Conservation (phyloP, 2,888 invertebrate species). For the Megalurothrips usitatus region DNA sequence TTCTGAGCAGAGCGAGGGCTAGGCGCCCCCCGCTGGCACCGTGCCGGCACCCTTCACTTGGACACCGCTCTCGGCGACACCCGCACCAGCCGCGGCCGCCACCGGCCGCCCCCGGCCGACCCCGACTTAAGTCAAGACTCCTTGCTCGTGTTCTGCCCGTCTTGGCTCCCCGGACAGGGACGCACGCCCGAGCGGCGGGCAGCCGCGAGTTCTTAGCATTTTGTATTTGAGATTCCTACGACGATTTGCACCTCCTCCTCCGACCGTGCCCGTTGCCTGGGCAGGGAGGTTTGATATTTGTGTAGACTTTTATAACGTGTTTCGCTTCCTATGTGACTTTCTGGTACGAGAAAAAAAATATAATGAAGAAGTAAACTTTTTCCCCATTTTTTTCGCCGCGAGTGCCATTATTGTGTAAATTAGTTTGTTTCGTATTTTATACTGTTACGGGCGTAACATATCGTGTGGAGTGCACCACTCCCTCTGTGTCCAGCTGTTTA, state of each 20-base stretch:
- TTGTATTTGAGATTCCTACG: background rate
- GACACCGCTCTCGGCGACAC: background rate
- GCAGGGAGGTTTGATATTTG: background rate
- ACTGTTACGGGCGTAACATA: background rate
- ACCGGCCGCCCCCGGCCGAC: background rate
- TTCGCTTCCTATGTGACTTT: background rate
- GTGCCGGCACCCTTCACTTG: background rate
- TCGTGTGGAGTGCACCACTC: no score
- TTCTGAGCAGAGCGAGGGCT: conserved; percentile 6
- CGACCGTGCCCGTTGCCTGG: background rate
- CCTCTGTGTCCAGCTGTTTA: no score
- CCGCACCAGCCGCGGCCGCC: background rate
- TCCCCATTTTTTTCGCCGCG: background rate
- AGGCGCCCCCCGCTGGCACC: background rate
- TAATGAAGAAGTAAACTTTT: background rate
- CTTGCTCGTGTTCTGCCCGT: background rate
- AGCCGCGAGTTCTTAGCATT: background rate
- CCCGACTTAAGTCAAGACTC: background rate
- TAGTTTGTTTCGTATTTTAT: background rate
- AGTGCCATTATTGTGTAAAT: conserved; percentile 2
- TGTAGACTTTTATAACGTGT: background rate
- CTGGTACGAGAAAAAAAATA: background rate
- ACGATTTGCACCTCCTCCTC: background rate
- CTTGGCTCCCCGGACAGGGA: background rate
- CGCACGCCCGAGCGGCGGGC: background rate